Evolutionary conservation across 2,888 invertebrate species (phyloP), one percentile per base, ranked within the genome.

Genomic region (Chesias legatella): DNA sequence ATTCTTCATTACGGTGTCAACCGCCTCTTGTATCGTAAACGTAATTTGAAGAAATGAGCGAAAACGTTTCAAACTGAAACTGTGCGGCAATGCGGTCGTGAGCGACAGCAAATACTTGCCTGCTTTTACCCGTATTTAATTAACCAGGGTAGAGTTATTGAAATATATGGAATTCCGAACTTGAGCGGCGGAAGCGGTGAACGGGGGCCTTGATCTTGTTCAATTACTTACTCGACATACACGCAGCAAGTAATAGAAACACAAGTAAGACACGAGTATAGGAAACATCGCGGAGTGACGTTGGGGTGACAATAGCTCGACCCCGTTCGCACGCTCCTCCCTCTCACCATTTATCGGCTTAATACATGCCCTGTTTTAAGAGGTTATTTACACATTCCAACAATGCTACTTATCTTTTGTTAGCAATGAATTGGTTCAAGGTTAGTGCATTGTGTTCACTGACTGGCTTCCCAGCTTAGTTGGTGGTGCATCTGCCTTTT

Each of bases 251-350:
- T 42, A 23, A 35, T 29, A 43, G 33, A 33, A 49, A 33, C 31
- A 30, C 31, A 30, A 24, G 40, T 60, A 48, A 53, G 43, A 46
- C 48, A 49, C 33, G 42, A 62, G 62, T 66, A 65, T 63, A 73
- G 70, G 68, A 74, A 73, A 72, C 67, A 67, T 76, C 67, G 65
- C 66, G 52, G 62, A 73, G 73, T 77, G 74, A 73, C 67, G 63
- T 61, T 54, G 48, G 27, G 59, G 68, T 69, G 78, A 82, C 85
- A 83, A 82, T 81, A 62, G 71, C 73, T 64, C 72, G 82, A 76
- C 82, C 82, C 72, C 82, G 75, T 84, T 86, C 84, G 69, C 85
- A 85, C 79, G 79, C 69, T 63, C 75, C 73, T 73, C 73, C 73
- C 69, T 74, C 78, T 80, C 77, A 77, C 71, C 74, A 72, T 68